Percentiles rank a stretch among this genome's conserved stretches.
These are phyloP conservation scores for Halcyon smyrnensis DNA, from an alignment of 2,797 vertebrate genomes.

Conservation along the genomic window DNA sequence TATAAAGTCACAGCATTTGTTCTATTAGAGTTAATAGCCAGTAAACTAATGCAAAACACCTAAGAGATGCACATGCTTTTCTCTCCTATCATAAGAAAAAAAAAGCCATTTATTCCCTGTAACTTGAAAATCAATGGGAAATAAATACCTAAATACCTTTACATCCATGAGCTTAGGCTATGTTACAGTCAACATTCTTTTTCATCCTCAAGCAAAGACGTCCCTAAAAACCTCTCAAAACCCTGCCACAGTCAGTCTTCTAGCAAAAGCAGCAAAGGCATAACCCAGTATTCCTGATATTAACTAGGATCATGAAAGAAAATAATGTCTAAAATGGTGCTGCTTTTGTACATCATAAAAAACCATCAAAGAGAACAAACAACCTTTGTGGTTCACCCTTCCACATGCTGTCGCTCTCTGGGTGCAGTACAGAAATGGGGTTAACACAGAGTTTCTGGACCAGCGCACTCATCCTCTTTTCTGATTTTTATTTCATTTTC, in stretches of 20 bases:
- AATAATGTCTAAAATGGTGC: neutral
- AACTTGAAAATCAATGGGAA: neutral
- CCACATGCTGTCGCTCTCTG: accelerated
- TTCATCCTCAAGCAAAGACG: neutral
- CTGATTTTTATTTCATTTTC: constrained; percentile 1
- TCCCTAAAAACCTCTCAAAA: neutral
- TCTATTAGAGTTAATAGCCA: neutral
- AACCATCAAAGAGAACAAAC: neutral
- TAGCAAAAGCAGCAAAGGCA: neutral
- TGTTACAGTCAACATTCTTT: neutral
- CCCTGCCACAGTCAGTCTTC: neutral
- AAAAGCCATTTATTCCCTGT: neutral
- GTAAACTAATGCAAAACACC: neutral
- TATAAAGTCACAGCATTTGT: neutral
- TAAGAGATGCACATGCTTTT: neutral
- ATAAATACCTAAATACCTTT: neutral
- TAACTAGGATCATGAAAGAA: neutral
- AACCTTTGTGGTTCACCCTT: neutral
- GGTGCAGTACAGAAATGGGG: neutral
- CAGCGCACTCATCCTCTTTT: neutral
- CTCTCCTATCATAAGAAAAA: neutral
- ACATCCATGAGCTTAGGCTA: neutral
- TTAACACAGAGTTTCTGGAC: neutral
- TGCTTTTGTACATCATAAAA: neutral
- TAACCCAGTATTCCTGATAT: neutral